These are phyloP conservation scores for Temnothorax curvispinosus DNA, from an alignment of 1,140 invertebrate species.

Conservation along the genomic window DNA sequence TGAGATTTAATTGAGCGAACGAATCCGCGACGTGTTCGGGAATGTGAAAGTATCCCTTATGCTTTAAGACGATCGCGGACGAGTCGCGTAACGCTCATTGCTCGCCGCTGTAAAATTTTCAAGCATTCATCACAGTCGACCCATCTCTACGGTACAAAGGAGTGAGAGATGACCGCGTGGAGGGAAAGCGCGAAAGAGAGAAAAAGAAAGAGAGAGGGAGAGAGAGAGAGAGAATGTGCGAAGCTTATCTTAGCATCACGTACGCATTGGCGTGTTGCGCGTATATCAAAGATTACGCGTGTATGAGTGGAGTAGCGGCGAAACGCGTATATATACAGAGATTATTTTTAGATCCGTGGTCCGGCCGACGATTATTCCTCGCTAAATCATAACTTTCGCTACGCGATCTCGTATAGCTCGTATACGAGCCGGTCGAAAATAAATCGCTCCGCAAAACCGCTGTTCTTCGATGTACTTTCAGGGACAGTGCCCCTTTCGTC, in stretches of 20 bases:
- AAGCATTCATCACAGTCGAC: constrained; percentile 54
- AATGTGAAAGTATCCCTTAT: constrained; percentile 54
- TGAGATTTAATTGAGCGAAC: constrained; percentile 33
- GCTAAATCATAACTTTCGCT: constrained; percentile 77
- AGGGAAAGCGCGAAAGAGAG: neutral
- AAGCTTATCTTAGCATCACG: constrained; percentile 70
- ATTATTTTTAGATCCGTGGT: constrained; percentile 70
- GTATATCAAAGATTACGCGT: constrained; percentile 39
- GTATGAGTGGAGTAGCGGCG: constrained; percentile 45
- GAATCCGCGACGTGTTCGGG: constrained; percentile 32
- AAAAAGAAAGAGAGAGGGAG: neutral
- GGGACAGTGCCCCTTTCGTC: neutral
- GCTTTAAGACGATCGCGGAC: constrained; percentile 23
- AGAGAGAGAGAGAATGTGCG: constrained; percentile 28
- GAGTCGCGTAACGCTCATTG: constrained; percentile 29
- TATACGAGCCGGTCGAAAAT: constrained; percentile 34
- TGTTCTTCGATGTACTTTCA: constrained; percentile 7
- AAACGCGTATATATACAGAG: constrained; percentile 61
- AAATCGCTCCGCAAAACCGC: constrained; percentile 56
- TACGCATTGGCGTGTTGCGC: constrained; percentile 22
- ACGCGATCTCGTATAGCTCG: constrained; percentile 32
- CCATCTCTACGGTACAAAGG: constrained; percentile 36
- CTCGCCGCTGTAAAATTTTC: constrained; percentile 54
- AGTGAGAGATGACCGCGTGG: neutral
- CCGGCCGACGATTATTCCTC: constrained; percentile 71